These are phyloP conservation scores for Enteromius anoplus DNA, from an alignment of 2,797 vertebrate species.

Conservation along the genomic window DNA sequence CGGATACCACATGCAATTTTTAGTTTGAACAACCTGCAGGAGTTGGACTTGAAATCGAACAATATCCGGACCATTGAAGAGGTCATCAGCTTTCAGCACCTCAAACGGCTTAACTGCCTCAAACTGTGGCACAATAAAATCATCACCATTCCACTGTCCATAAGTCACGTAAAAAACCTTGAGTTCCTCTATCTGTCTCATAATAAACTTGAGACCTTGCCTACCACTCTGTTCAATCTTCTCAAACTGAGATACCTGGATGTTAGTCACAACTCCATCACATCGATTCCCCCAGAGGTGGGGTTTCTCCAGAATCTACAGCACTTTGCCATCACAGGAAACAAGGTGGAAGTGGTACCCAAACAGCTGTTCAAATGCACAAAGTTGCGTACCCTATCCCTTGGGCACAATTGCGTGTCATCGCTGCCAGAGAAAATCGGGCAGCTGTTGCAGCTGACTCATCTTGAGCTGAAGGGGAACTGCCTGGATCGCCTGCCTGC, in stretches of 20 bases:
- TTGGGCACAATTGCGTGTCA: slow-evolving; percentile 92
- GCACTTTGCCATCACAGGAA: slow-evolving; percentile 90
- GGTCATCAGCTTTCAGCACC: slow-evolving; percentile 97
- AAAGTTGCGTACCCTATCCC: slow-evolving; percentile 91
- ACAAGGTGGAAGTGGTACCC: slow-evolving; percentile 92
- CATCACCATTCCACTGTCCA: slow-evolving; percentile 91
- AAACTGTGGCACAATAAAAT: slow-evolving; percentile 99
- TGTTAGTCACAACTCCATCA: slow-evolving; percentile 91
- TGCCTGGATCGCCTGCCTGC: slow-evolving; percentile 92
- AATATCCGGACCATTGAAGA: slow-evolving; percentile 98
- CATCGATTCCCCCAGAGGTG: slow-evolving; percentile 86
- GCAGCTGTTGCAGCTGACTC: slow-evolving; percentile 88
- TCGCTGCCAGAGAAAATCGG: slow-evolving; percentile 89
- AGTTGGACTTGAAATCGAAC: slow-evolving; percentile 95
- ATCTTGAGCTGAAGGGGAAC: slow-evolving; percentile 96
- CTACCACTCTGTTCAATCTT: slow-evolving; percentile 89
- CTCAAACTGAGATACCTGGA: slow-evolving; percentile 95
- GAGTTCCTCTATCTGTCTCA: slow-evolving; percentile 95
- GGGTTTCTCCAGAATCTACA: slow-evolving; percentile 95
- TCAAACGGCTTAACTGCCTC: slow-evolving; percentile 94
- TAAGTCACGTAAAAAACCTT: slow-evolving; percentile 93
- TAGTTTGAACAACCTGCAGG: slow-evolving; percentile 95
- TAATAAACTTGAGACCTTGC: slow-evolving; percentile 95
- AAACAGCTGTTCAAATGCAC: slow-evolving; percentile 96
- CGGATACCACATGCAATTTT: slow-evolving; percentile 98